Conservation (phyloP, 1,140 invertebrate genomes). For the Psilanteris sp. region DNA sequence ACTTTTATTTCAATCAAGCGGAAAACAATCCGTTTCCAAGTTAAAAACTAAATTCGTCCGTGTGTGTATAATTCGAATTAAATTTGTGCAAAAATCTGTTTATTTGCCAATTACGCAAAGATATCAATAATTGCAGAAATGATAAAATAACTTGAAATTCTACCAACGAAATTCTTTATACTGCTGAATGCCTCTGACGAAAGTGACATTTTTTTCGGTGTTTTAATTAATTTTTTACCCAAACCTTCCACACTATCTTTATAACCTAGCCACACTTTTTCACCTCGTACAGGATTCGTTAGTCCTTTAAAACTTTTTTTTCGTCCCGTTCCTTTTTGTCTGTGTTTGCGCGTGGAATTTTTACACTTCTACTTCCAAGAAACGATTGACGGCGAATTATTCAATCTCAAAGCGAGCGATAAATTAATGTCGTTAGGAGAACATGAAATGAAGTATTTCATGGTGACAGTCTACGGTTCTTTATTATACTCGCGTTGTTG, state of each 20-base stretch:
- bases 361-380: slow-evolving; percentile 60
- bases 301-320: slow-evolving; percentile 42
- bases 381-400: slow-evolving; percentile 62
- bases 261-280: slow-evolving; percentile 30
- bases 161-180: no score
- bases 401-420: slow-evolving; percentile 61
- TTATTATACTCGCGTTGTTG: slow-evolving; percentile 49
- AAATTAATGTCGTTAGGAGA: slow-evolving; percentile 61
- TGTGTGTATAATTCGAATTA: no score
- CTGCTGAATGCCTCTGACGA: no score
- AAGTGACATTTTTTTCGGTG: slow-evolving; percentile 4
- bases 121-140: no score
- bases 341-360: slow-evolving; percentile 50
- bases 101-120: no score
- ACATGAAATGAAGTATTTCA: slow-evolving; percentile 63
- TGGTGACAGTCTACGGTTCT: slow-evolving; percentile 54
- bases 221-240: slow-evolving; percentile 28
- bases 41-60: no score
- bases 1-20: no score
- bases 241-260: slow-evolving; percentile 15
- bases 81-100: no score
- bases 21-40: no score
- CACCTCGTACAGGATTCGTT: slow-evolving; percentile 42
- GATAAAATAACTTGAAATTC: no score
- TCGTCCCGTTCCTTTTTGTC: slow-evolving; percentile 39